phyloP scores from a whole-genome alignment of 2,888 invertebrate species.

The Argyresthia albistria region DNA sequence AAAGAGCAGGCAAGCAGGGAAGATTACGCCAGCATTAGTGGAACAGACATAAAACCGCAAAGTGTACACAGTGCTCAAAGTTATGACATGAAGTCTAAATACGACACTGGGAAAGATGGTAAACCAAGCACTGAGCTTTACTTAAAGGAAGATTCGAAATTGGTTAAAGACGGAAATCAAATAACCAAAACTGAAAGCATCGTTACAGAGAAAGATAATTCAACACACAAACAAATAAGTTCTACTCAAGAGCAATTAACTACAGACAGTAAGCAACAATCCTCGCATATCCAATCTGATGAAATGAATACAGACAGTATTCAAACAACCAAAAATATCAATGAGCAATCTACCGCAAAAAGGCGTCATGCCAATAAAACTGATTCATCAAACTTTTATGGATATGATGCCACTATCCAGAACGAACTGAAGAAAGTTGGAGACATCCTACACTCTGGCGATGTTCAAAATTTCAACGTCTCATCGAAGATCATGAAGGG shows the following conservation, averaged over 20 bases:
- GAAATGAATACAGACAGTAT: slow-evolving; percentile 15
- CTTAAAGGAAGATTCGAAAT: slow-evolving; percentile 49
- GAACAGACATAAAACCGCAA: slow-evolving; percentile 72
- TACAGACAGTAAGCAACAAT: background rate
- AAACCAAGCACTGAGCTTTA: slow-evolving; percentile 50
- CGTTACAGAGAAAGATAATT: slow-evolving; percentile 49
- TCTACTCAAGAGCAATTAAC: slow-evolving; percentile 35
- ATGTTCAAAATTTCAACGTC: slow-evolving; percentile 49
- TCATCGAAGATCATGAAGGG: slow-evolving; percentile 68
- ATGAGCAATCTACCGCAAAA: background rate
- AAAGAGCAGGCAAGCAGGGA: slow-evolving; percentile 62
- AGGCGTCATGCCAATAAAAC: slow-evolving; percentile 17
- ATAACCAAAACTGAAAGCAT: slow-evolving; percentile 46
- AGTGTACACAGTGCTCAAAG: slow-evolving; percentile 65
- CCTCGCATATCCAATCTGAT: slow-evolving; percentile 2
- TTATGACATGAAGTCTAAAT: slow-evolving; percentile 67
- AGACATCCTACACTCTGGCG: slow-evolving; percentile 47
- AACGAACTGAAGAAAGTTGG: slow-evolving; percentile 58
- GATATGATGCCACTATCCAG: slow-evolving; percentile 56
- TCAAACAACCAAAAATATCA: slow-evolving; percentile 6
- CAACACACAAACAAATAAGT: slow-evolving; percentile 42
- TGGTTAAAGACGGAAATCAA: slow-evolving; percentile 55
- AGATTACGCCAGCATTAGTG: slow-evolving; percentile 64
- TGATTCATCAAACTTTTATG: slow-evolving; percentile 60
- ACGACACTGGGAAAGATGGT: slow-evolving; percentile 70